These are phyloP conservation scores for human (Homo sapiens) DNA, from an alignment of 2,113 vertebrate species.

Conservation along the genomic window DNA sequence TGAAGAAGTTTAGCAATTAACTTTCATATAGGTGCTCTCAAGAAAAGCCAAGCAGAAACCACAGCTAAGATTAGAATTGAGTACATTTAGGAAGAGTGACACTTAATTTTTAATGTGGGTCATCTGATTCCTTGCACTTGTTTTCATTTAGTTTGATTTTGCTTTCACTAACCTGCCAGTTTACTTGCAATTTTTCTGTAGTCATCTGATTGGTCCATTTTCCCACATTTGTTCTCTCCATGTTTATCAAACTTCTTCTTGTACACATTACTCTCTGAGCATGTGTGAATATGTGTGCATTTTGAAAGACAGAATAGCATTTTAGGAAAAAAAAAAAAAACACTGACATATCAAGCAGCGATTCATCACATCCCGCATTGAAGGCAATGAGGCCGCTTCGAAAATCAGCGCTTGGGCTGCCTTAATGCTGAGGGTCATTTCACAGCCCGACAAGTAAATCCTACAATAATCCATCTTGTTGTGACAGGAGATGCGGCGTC, in stretches of 20 bases:
- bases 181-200: not conserved
- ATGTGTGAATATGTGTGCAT: not conserved
- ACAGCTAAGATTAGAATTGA: not conserved
- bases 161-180: not conserved
- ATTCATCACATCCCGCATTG: conserved; percentile 54
- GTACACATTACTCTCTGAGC: not conserved
- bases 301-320: conserved; percentile 19
- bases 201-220: not conserved
- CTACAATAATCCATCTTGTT: conserved; percentile 62
- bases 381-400: conserved; percentile 52
- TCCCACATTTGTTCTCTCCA: not conserved
- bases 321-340: not conserved
- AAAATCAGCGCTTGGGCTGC: not conserved
- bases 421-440: conserved; percentile 67
- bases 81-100: not conserved
- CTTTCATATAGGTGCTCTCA: not conserved
- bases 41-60: not conserved
- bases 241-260: not conserved
- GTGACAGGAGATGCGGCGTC: conserved; percentile 28
- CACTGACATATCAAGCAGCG: not conserved
- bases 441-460: conserved; percentile 57
- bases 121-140: not conserved
- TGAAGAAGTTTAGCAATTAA: not conserved
- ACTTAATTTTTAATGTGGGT: not conserved
- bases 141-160: not conserved